Evolutionary conservation across 1,140 invertebrate genomes (phyloP).

Genomic region (Myzus persicae): DNA sequence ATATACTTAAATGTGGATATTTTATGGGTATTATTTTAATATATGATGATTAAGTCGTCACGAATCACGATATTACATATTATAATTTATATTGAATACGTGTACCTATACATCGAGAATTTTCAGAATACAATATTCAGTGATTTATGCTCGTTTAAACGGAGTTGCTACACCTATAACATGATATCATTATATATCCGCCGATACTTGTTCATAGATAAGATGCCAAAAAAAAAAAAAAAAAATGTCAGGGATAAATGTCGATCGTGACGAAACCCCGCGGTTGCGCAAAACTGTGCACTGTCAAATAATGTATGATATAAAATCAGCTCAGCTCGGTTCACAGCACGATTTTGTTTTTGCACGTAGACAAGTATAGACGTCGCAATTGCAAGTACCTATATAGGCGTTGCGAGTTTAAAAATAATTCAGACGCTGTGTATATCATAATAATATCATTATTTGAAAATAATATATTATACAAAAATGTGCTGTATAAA

Average conservation of each 20-base stretch:
- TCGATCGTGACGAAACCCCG: conserved; percentile 28
- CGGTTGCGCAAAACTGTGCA: not conserved
- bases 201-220: not conserved
- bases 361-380: not conserved
- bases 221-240: not conserved
- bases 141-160: not conserved
- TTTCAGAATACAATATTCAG: not conserved
- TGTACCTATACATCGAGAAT: not conserved
- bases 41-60: not conserved
- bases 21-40: not conserved
- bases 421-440: not conserved
- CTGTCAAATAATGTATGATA: not conserved
- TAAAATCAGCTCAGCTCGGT: not conserved
- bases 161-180: not conserved
- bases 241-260: conserved; percentile 39
- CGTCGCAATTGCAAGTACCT: not conserved
- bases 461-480: not conserved
- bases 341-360: conserved; percentile 26
- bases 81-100: not conserved
- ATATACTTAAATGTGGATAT: not conserved
- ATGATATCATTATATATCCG: not conserved
- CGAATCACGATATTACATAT: not conserved
- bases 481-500: not conserved
- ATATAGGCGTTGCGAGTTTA: not conserved
- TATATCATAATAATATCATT: not conserved